Evolutionary conservation across 2,888 invertebrate species (phyloP).

Genomic region (Acanthosoma haemorrhoidale): DNA sequence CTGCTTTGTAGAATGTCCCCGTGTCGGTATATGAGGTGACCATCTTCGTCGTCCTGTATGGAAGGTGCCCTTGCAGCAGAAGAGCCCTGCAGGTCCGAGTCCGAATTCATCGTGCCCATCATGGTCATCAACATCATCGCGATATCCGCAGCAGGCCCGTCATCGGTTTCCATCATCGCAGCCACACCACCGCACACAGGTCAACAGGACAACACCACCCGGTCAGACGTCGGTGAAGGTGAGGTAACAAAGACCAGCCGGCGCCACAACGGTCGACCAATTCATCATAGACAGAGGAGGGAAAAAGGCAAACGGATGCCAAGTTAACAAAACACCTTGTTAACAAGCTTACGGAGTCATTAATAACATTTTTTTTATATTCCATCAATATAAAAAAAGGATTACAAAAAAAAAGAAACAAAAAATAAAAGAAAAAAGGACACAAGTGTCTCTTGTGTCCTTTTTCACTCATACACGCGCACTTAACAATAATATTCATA

Average conservation of each 20-base stretch:
- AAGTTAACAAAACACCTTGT: constrained; percentile 52
- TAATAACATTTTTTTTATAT: constrained; percentile 16
- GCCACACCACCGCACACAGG: constrained; percentile 8
- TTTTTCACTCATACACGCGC: constrained; percentile 19
- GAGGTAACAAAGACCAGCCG: constrained; percentile 23
- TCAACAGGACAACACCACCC: constrained; percentile 26
- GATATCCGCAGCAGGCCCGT: constrained; percentile 17
- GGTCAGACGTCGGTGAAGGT: neutral
- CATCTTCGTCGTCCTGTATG: constrained; percentile 99
- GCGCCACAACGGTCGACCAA: constrained; percentile 27
- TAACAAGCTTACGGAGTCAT: constrained; percentile 39
- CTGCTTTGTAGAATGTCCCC: constrained; percentile 98
- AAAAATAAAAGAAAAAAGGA: constrained; percentile 26
- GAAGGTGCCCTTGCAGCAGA: constrained; percentile 60
- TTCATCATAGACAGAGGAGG: constrained; percentile 56
- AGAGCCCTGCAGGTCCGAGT: constrained; percentile 60
- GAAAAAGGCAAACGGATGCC: constrained; percentile 61
- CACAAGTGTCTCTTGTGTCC: constrained; percentile 28
- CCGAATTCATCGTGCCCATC: neutral
- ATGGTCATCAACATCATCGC: constrained; percentile 25
- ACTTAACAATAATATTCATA: neutral
- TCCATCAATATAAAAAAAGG: constrained; percentile 32
- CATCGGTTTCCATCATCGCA: constrained; percentile 16
- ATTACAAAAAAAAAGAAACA: constrained; percentile 31
- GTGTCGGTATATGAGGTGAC: constrained; percentile 98